phyloP scores from a whole-genome alignment of 2,888 invertebrate species.

The Ennomos fuscantarius region DNA sequence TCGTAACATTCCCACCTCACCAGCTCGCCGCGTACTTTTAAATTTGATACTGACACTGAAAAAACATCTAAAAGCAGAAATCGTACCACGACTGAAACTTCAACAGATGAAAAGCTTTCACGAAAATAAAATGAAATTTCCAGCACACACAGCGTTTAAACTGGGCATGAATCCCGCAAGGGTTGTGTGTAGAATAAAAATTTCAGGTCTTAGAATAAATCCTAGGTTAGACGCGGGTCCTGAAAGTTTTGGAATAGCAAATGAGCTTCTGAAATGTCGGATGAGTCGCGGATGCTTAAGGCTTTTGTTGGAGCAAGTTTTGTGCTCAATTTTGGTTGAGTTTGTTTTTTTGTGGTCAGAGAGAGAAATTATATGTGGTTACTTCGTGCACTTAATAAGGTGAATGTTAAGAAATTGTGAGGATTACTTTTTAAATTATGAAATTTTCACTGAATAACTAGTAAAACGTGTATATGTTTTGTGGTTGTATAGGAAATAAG shows the following conservation, averaged over 20 bases:
- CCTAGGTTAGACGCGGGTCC: constrained; percentile 28
- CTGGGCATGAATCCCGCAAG: constrained; percentile 42
- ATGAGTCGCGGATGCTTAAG: constrained; percentile 23
- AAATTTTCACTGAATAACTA: too few relatives aligned
- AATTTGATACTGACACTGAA: constrained; percentile 26
- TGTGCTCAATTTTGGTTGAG: constrained; percentile 29
- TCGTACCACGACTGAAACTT: constrained; percentile 33
- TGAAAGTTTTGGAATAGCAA: constrained; percentile 49
- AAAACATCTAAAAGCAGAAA: constrained; percentile 38
- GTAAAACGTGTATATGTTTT: too few relatives aligned
- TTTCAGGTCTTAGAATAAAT: constrained; percentile 45
- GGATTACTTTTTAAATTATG: too few relatives aligned
- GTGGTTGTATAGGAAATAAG: too few relatives aligned
- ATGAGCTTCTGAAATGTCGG: constrained; percentile 28
- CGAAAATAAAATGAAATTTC: constrained; percentile 42
- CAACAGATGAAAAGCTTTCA: constrained; percentile 41
- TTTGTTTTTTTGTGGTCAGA: constrained; percentile 19
- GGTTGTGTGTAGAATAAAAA: constrained; percentile 49
- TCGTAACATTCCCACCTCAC: constrained; percentile 28
- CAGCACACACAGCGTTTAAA: constrained; percentile 43
- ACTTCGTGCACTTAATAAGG: too few relatives aligned
- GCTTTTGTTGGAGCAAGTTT: constrained; percentile 29
- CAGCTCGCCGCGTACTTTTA: constrained; percentile 22
- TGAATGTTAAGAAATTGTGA: too few relatives aligned
- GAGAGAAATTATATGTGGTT: too few relatives aligned